Percentiles rank a stretch among this genome's conserved stretches.
Evolutionary conservation across 30 jellyfish, hydroid and myxozoan species (phyloP).

Genomic region (Rhopilema esculentum): DNA sequence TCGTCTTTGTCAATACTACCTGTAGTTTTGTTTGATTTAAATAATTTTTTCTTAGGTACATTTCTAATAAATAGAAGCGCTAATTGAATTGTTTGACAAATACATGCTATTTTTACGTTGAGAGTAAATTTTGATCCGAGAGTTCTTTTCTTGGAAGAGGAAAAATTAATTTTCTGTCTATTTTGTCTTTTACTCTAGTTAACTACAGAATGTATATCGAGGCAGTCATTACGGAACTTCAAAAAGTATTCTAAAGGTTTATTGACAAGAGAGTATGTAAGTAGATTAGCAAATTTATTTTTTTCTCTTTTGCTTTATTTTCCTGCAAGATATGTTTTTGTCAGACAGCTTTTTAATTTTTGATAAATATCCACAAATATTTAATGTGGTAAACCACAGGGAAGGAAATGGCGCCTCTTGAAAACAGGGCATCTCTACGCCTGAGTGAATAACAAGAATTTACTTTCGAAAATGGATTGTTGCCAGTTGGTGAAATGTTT

Average conservation of each 20-base stretch:
- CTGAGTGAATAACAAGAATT: constrained; percentile 45
- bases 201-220: too few relatives aligned
- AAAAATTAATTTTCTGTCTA: too few relatives aligned
- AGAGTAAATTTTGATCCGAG: background rate
- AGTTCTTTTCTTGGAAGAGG: too few relatives aligned
- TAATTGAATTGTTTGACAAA: background rate
- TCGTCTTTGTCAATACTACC: background rate
- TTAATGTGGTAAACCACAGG: constrained; percentile 63
- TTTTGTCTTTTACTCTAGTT: too few relatives aligned
- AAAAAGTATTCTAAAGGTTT: too few relatives aligned
- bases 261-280: too few relatives aligned
- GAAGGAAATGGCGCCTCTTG: constrained; percentile 78
- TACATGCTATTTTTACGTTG: background rate
- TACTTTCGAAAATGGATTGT: constrained; percentile 1
- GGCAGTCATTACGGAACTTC: too few relatives aligned
- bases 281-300: too few relatives aligned
- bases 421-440: constrained; percentile 70
- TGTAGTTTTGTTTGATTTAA: background rate
- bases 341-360: constrained; percentile 40
- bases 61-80: background rate
- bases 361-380: constrained; percentile 23
- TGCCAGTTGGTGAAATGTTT: background rate
- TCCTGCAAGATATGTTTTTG: background rate
- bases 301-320: background rate
- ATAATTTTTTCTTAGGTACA: background rate